phyloP scores from a whole-genome alignment of 2,113 vertebrate genomes.

The Hippolais icterina region DNA sequence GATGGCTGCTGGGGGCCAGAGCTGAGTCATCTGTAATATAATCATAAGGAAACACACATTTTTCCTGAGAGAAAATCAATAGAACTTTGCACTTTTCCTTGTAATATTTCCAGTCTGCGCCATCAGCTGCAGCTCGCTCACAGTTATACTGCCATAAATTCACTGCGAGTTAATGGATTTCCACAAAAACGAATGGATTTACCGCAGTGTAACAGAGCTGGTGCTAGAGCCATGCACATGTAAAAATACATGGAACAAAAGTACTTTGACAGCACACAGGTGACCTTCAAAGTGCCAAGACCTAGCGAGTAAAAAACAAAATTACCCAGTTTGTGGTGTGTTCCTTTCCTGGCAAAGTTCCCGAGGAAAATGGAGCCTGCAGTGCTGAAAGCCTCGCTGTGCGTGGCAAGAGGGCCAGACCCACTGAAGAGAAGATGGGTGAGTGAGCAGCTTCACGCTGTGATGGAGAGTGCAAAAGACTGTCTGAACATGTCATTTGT shows the following conservation, averaged over 20 bases:
- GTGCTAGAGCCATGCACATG: neutral
- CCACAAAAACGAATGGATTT: constrained; percentile 23
- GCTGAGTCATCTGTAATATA: constrained; percentile 40
- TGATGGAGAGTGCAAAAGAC: neutral
- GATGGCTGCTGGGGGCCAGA: neutral
- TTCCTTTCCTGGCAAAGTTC: neutral
- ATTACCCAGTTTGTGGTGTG: neutral
- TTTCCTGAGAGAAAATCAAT: constrained; percentile 62
- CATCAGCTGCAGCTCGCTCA: constrained; percentile 21
- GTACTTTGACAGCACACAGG: neutral
- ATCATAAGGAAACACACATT: constrained; percentile 49
- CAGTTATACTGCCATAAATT: constrained; percentile 29
- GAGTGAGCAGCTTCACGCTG: neutral
- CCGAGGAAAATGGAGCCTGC: neutral
- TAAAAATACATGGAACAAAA: neutral
- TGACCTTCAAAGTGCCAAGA: neutral
- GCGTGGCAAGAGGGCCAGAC: neutral
- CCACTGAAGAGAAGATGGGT: neutral
- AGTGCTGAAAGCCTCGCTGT: fast-evolving
- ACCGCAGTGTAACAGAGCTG: neutral
- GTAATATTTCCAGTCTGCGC: constrained; percentile 39
- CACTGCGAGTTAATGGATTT: constrained; percentile 18
- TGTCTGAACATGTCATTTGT: neutral
- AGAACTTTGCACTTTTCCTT: constrained; percentile 62
- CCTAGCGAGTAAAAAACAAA: neutral